Evolutionary conservation across 2,113 vertebrate genomes (phyloP).

Genomic region (Entelurus aequoreus): DNA sequence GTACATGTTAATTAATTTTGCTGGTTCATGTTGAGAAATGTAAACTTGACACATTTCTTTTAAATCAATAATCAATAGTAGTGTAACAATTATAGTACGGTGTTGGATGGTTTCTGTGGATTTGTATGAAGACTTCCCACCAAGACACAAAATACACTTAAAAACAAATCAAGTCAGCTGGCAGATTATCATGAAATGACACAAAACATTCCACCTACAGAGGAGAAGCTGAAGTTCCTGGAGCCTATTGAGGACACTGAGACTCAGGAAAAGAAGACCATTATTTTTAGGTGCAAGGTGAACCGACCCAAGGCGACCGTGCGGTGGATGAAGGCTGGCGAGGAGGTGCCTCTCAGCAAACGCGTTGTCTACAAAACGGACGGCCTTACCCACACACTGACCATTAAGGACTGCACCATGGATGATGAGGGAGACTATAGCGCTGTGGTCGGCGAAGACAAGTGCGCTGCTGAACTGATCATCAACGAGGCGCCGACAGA

Average conservation of each 20-base stretch:
- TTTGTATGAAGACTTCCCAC: too few relatives aligned
- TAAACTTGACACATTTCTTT: too few relatives aligned
- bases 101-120: too few relatives aligned
- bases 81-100: too few relatives aligned
- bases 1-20: too few relatives aligned
- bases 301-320: conserved; percentile 88
- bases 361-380: conserved; percentile 85
- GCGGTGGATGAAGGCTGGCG: conserved; percentile 88
- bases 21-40: too few relatives aligned
- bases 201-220: conserved; percentile 61
- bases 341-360: conserved; percentile 85
- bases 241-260: conserved; percentile 90
- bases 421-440: conserved; percentile 93
- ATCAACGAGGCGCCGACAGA: conserved; percentile 95
- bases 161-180: neutral
- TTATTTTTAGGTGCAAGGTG: conserved; percentile 91
- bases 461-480: conserved; percentile 86
- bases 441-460: conserved; percentile 83
- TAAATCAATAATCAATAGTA: too few relatives aligned
- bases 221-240: conserved; percentile 87
- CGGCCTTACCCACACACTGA: conserved; percentile 88
- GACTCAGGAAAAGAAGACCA: conserved; percentile 94
- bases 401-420: conserved; percentile 89
- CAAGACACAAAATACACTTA: neutral
- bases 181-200: neutral